A percentile compares a stretch with the other conserved stretches of the same genome.
phyloP scores from a whole-genome alignment of 2,797 vertebrate species.

The Tapera naevia region DNA sequence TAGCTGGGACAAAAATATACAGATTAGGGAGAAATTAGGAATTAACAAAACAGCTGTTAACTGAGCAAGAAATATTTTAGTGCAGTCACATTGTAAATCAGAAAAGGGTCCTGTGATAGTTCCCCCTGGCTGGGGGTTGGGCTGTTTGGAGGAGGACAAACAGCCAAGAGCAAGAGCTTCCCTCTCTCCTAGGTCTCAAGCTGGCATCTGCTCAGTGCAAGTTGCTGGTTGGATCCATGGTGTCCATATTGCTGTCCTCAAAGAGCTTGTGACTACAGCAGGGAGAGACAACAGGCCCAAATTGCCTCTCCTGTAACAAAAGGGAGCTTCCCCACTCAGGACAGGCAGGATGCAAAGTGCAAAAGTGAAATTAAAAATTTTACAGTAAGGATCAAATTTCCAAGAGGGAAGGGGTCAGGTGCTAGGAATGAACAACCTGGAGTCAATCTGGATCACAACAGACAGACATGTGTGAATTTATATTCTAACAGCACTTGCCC shows the following conservation, averaged over 20 bases:
- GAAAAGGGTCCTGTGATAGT: background rate
- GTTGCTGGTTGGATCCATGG: background rate
- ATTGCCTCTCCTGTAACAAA: background rate
- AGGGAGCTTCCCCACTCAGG: background rate
- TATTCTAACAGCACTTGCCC: background rate
- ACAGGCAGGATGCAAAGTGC: background rate
- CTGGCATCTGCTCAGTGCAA: background rate
- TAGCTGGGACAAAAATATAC: constrained; percentile 63
- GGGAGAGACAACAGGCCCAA: background rate
- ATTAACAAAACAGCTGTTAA: constrained; percentile 77
- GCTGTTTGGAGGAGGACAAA: background rate
- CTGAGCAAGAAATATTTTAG: constrained; percentile 65
- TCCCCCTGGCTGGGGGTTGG: background rate
- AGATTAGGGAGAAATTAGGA: constrained; percentile 73
- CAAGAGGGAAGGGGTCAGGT: background rate
- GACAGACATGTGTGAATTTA: background rate
- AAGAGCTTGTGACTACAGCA: background rate
- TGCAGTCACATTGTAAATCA: constrained; percentile 74
- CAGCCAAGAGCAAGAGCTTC: background rate
- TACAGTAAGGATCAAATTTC: background rate
- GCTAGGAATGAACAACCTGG: background rate
- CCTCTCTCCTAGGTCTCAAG: background rate
- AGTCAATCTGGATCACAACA: background rate
- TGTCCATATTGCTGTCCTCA: background rate
- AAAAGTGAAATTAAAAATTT: background rate